phyloP scores from a whole-genome alignment of 1,140 invertebrate genomes.

The Holcopasites calliopsidis region DNA sequence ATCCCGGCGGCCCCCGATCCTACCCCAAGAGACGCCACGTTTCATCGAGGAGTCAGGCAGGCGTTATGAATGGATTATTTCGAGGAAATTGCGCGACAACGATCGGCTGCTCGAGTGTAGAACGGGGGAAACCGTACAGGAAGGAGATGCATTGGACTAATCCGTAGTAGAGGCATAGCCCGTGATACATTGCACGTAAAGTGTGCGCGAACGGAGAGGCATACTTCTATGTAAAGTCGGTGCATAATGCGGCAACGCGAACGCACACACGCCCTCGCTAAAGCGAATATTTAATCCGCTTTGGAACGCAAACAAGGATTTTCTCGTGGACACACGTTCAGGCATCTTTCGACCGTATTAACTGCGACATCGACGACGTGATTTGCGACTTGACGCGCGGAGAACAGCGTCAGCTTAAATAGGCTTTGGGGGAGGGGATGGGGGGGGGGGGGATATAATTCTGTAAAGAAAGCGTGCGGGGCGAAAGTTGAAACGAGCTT shows the following conservation, averaged over 20 bases:
- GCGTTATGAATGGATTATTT: constrained; percentile 16
- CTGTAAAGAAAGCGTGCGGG: not conserved
- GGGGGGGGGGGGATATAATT: no score
- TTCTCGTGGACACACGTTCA: constrained; percentile 29
- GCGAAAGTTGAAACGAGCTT: not conserved
- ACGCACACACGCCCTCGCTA: no score
- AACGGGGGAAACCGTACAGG: not conserved
- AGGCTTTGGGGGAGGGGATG: no score
- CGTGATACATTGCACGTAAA: constrained; percentile 16
- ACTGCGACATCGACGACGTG: not conserved
- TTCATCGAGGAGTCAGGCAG: not conserved
- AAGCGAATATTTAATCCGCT: constrained; percentile 30
- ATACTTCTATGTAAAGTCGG: constrained; percentile 8
- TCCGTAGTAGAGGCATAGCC: not conserved
- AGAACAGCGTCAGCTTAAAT: no score
- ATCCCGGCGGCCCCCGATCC: no score
- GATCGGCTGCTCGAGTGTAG: not conserved
- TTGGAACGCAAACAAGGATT: constrained; percentile 43
- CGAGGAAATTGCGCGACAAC: constrained; percentile 9
- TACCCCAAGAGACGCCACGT: no score
- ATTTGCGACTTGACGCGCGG: not conserved
- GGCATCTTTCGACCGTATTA: constrained; percentile 18
- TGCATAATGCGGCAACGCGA: not conserved
- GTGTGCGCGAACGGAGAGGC: not conserved
- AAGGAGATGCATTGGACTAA: constrained; percentile 19